A percentile compares a stretch with the other conserved stretches of the same genome.
phyloP scores from a whole-genome alignment of 2,113 vertebrate species.

The Trogon melanurus region DNA sequence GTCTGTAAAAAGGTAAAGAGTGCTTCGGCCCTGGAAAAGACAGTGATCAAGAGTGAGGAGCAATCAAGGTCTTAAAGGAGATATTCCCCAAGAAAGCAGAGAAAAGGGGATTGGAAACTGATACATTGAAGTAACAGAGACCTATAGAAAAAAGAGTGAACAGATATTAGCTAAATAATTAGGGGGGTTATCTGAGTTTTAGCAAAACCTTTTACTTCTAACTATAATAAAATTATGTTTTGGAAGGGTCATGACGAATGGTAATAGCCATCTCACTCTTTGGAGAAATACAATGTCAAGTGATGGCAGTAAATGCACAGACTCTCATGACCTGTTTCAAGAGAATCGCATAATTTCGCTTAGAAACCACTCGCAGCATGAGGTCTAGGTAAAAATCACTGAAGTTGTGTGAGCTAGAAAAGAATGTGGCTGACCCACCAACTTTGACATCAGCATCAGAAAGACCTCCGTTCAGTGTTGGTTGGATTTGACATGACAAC shows the following conservation, averaged over 20 bases:
- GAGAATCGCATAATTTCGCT: not conserved
- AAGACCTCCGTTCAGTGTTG: not conserved
- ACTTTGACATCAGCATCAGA: not conserved
- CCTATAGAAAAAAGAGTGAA: not conserved
- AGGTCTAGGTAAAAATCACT: not conserved
- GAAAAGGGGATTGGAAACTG: not conserved
- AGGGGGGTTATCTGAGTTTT: rapidly evolving
- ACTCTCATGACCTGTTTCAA: not conserved
- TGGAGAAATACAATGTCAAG: not conserved
- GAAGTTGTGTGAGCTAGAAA: not conserved
- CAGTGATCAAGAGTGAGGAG: not conserved
- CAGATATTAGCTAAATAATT: not conserved
- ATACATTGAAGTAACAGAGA: not conserved
- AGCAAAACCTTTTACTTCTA: not conserved
- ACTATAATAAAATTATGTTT: not conserved
- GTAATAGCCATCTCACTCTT: not conserved
- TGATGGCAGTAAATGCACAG: not conserved
- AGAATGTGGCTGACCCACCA: not conserved
- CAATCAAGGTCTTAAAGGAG: not conserved
- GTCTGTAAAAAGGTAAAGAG: not conserved
- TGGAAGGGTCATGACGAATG: not conserved
- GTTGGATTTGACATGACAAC: not conserved
- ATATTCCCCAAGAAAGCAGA: not conserved
- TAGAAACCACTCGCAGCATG: not conserved
- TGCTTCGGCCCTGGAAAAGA: not conserved